These are phyloP conservation scores for Mormyrops attenuatus DNA, from an alignment of 2,797 vertebrate genomes.

Conservation along the genomic window DNA sequence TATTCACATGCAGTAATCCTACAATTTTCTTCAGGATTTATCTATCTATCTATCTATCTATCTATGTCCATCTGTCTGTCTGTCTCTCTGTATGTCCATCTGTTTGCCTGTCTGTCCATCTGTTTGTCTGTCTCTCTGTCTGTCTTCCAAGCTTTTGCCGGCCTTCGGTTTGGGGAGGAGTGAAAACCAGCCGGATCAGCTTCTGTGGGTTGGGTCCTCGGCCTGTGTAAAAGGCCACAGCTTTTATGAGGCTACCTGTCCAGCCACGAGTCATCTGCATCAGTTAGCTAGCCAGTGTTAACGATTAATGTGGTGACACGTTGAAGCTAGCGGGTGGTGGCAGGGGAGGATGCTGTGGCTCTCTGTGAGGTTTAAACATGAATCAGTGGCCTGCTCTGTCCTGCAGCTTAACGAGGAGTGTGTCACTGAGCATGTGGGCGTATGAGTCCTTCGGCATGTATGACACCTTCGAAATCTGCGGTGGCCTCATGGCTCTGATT, in stretches of 20 bases:
- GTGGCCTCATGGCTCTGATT: background rate
- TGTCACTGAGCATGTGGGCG: background rate
- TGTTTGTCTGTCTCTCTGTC: background rate
- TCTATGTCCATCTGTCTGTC: background rate
- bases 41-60: background rate
- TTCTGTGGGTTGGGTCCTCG: background rate
- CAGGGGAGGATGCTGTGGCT: background rate
- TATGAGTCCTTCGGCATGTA: background rate
- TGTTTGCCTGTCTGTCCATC: background rate
- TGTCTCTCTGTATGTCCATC: background rate
- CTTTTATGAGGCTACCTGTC: background rate
- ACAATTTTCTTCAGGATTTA: background rate
- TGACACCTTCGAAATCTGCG: background rate
- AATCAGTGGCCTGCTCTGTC: background rate
- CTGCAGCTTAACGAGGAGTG: background rate
- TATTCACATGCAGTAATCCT: background rate
- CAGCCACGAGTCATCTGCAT: background rate
- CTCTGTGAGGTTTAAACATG: background rate
- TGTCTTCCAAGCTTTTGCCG: background rate
- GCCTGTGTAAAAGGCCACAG: background rate
- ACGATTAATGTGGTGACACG: background rate
- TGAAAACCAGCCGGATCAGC: background rate
- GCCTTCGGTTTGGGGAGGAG: background rate
- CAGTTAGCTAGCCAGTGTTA: background rate
- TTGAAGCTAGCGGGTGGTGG: background rate